phyloP scores from a whole-genome alignment of 2,797 vertebrate species.

The Crocidura indochinensis region DNA sequence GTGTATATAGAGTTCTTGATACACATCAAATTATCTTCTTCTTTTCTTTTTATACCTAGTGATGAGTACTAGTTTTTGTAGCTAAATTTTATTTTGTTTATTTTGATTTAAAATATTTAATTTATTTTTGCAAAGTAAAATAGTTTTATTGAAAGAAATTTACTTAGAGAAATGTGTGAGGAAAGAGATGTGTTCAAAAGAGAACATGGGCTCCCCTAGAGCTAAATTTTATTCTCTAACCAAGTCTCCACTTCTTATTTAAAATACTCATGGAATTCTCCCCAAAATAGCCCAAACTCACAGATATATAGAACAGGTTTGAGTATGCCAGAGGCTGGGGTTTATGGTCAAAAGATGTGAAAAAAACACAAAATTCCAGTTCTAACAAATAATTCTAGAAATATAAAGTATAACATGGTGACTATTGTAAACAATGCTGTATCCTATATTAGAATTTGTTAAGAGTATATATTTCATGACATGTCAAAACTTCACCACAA shows the following conservation, averaged over 20 bases:
- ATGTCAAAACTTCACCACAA: neutral
- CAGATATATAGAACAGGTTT: neutral
- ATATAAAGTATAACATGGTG: neutral
- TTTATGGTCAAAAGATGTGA: neutral
- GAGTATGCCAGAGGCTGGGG: neutral
- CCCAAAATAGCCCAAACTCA: neutral
- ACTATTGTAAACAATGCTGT: neutral
- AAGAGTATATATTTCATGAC: neutral
- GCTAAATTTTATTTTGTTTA: no score
- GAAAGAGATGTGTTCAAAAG: no score
- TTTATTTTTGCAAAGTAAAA: no score
- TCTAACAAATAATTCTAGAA: neutral
- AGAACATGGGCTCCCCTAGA: neutral
- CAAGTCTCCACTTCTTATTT: conserved; percentile 25
- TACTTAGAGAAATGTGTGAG: no score
- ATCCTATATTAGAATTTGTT: neutral
- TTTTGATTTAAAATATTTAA: no score
- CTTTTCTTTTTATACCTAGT: conserved; percentile 31
- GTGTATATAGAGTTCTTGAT: neutral
- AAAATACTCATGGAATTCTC: neutral
- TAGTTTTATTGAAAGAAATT: no score
- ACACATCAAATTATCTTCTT: conserved; percentile 28
- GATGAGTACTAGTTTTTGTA: conserved; percentile 8
- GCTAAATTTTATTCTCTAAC: conserved; percentile 41
- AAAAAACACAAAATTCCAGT: neutral